Percentiles rank a stretch among this genome's conserved stretches.
Conservation (phyloP, 2,113 vertebrate species). For the Pagrus major region DNA sequence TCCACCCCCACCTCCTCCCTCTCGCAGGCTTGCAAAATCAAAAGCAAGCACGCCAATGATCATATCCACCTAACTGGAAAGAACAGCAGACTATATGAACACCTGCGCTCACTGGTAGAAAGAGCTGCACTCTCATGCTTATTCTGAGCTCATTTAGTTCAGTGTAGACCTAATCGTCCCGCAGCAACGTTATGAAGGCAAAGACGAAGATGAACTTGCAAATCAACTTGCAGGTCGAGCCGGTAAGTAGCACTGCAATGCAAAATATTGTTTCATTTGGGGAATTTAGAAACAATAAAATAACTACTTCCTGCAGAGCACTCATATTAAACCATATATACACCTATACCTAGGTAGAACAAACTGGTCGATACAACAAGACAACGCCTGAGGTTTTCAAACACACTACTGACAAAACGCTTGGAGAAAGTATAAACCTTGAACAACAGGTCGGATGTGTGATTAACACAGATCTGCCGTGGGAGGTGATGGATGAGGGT, state of each 20-base stretch:
- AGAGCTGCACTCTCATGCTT: background rate
- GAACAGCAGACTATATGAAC: constrained; percentile 38
- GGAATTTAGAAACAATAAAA: background rate
- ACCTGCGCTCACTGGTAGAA: constrained; percentile 50
- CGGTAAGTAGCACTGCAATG: background rate
- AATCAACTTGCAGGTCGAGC: background rate
- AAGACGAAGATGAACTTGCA: background rate
- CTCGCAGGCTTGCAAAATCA: constrained; percentile 31
- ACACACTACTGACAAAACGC: background rate
- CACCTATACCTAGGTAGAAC: background rate
- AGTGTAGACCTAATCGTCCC: background rate
- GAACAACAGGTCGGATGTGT: constrained; percentile 1
- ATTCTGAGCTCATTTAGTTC: constrained; percentile 13
- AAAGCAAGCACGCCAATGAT: constrained; percentile 33
- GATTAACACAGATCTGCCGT: background rate
- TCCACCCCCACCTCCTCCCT: background rate
- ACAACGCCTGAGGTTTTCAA: background rate
- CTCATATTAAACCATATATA: background rate
- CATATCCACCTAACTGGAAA: constrained; percentile 48
- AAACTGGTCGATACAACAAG: background rate
- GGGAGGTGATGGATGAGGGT: constrained; percentile 28
- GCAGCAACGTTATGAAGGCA: background rate
- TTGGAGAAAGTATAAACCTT: background rate
- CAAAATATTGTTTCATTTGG: background rate
- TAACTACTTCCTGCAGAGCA: background rate